phyloP scores from a whole-genome alignment of 2,797 vertebrate genomes.

The Diceros bicornis region DNA sequence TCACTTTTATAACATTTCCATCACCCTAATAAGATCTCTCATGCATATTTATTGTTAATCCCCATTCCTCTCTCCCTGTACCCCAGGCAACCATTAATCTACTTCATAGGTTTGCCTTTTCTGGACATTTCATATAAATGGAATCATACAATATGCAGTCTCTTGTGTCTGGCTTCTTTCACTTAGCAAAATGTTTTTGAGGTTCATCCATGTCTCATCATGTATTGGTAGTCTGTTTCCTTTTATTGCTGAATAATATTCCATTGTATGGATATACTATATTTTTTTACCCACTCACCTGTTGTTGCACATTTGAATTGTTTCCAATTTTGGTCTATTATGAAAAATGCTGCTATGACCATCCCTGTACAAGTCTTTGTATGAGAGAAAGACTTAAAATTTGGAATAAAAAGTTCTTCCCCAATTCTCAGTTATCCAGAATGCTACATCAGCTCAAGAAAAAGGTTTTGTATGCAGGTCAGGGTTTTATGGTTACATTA shows the following conservation, averaged over 20 bases:
- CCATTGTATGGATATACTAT: not conserved
- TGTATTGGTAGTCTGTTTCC: not conserved
- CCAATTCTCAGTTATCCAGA: constrained; percentile 23
- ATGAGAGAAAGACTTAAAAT: not conserved
- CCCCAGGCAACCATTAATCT: not conserved
- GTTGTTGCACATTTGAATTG: not conserved
- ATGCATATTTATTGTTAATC: not conserved
- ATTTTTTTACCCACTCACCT: not conserved
- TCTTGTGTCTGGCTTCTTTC: not conserved
- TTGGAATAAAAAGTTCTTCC: not conserved
- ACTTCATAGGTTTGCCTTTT: not conserved
- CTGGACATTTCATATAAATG: not conserved
- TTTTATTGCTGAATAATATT: not conserved
- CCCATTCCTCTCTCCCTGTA: accelerated
- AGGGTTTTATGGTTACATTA: not conserved
- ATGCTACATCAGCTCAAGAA: not conserved
- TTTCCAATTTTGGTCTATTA: not conserved
- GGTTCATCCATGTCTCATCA: not conserved
- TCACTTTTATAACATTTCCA: not conserved
- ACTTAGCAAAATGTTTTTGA: not conserved
- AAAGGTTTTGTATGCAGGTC: not conserved
- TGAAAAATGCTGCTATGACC: not conserved
- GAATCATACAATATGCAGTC: not conserved
- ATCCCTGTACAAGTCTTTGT: not conserved
- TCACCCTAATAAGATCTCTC: not conserved